phyloP scores from a whole-genome alignment of 2,797 vertebrate genomes.

The Urophycis tenuis region DNA sequence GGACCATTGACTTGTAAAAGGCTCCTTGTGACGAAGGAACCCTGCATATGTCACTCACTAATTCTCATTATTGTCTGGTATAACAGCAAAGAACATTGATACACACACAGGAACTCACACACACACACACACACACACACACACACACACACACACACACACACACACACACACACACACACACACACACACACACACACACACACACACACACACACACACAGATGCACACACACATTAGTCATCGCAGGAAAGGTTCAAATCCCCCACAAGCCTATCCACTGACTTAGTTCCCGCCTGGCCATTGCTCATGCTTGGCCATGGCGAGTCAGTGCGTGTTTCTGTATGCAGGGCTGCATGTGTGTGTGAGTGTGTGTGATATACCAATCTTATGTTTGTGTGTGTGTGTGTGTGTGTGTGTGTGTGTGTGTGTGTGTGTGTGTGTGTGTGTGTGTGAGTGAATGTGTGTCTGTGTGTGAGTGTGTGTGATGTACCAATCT shows the following conservation, averaged over 20 bases:
- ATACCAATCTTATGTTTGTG: too few species aligned
- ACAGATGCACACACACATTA: conserved; percentile 30
- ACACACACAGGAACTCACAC: too few species aligned
- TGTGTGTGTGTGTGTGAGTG: not conserved
- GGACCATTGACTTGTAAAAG: conserved; percentile 5
- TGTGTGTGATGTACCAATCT: too few species aligned
- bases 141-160: too few species aligned
- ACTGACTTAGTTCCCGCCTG: conserved; percentile 33
- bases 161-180: not conserved
- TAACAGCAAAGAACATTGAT: conserved; percentile 46
- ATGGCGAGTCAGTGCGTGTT: conserved; percentile 11
- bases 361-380: too few species aligned
- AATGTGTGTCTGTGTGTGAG: conserved; percentile 11
- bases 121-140: not conserved
- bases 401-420: not conserved
- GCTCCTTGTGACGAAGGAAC: conserved; percentile 20
- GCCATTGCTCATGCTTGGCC: conserved; percentile 43
- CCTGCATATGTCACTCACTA: conserved; percentile 45
- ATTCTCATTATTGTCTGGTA: conserved; percentile 46
- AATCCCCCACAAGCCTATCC: conserved; percentile 41
- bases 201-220: not conserved
- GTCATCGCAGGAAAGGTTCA: conserved; percentile 53
- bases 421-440: too few species aligned
- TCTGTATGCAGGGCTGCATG: not conserved
- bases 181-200: too few species aligned